A percentile compares a stretch with the other conserved stretches of the same genome.
Evolutionary conservation across 2,888 invertebrate species (phyloP).

Genomic region (Poecilobothrus nobilitatus): DNA sequence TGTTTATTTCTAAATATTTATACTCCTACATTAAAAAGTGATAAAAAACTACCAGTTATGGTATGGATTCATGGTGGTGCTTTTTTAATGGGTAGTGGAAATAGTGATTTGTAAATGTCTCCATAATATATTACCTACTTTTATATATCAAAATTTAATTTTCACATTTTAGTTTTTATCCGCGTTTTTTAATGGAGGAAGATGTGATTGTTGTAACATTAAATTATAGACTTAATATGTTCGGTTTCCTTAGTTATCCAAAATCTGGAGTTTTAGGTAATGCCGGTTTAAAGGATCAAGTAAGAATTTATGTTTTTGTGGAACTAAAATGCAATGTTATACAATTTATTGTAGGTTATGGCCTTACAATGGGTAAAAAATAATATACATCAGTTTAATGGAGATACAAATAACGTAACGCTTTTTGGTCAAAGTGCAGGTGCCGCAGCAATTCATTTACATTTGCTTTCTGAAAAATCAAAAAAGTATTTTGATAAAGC

Average conservation of each 20-base stretch:
- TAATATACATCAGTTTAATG: conserved; percentile 43
- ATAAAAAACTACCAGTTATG: conserved; percentile 36
- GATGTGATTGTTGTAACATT: conserved; percentile 39
- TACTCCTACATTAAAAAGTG: conserved; percentile 29
- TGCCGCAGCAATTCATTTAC: conserved; percentile 34
- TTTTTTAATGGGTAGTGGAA: conserved; percentile 35
- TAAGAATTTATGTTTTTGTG: conserved; percentile 15
- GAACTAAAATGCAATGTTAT: background rate
- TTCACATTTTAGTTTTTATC: conserved; percentile 30
- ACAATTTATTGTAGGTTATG: conserved; percentile 29
- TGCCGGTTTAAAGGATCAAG: conserved; percentile 41
- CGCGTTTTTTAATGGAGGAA: conserved; percentile 36
- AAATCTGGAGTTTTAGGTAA: conserved; percentile 38
- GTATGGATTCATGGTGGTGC: conserved; percentile 43
- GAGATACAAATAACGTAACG: conserved; percentile 42
- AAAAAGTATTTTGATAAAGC: conserved; percentile 38
- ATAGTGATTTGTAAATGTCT: conserved; percentile 32
- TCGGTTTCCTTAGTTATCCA: conserved; percentile 39
- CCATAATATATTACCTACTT: background rate
- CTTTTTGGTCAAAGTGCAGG: conserved; percentile 42
- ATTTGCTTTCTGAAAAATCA: conserved; percentile 33
- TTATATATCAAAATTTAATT: background rate
- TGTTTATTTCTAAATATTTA: conserved; percentile 40
- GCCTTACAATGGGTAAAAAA: conserved; percentile 46
- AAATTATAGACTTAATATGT: conserved; percentile 38